These are phyloP conservation scores for Apamea crenata DNA, from an alignment of 2,888 invertebrate genomes.

Conservation along the genomic window DNA sequence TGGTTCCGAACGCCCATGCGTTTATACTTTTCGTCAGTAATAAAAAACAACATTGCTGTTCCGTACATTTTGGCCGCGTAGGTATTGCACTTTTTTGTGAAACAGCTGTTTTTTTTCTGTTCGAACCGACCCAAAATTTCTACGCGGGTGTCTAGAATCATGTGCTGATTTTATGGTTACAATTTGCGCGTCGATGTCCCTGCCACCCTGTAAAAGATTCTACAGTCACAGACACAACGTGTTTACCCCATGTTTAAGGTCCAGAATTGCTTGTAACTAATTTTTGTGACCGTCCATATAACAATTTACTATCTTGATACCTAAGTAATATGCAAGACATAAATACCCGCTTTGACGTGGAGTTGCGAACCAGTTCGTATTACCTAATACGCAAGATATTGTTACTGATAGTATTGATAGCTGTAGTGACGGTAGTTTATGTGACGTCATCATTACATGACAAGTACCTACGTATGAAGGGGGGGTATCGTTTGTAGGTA, in stretches of 20 bases:
- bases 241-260: background rate
- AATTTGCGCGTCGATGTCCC: background rate
- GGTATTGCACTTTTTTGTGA: background rate
- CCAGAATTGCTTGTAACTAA: background rate
- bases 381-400: constrained; percentile 20
- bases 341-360: background rate
- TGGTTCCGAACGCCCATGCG: background rate
- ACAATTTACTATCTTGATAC: background rate
- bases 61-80: background rate
- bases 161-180: background rate
- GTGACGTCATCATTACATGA: constrained; percentile 41
- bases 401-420: background rate
- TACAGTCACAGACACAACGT: constrained; percentile 1
- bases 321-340: background rate
- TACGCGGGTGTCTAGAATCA: background rate
- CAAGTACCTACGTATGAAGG: background rate
- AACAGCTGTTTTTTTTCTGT: background rate
- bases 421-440: constrained; percentile 8
- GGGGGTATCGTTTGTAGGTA: constrained; percentile 14
- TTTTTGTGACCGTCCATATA: background rate
- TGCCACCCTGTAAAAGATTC: background rate
- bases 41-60: background rate
- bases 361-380: background rate
- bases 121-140: background rate
- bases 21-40: background rate